Conservation (phyloP, 2,113 vertebrate species). For the Castor canadensis region DNA sequence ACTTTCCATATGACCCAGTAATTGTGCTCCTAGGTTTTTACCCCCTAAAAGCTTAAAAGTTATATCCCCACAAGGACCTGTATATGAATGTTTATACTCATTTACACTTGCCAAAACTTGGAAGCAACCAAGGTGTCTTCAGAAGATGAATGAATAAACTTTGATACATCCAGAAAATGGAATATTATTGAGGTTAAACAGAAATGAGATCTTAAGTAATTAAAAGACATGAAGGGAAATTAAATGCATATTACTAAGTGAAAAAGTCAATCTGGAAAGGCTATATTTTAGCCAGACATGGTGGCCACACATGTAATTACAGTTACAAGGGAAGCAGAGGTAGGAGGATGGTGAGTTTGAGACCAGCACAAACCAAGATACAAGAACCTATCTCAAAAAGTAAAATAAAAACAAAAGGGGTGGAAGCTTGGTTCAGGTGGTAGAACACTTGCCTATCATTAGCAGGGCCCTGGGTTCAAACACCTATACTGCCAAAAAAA, state of each 20-base stretch:
- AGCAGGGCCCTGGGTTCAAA: too few species aligned
- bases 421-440: too few species aligned
- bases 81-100: not conserved
- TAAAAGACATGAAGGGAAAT: not conserved
- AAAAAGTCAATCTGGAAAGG: not conserved
- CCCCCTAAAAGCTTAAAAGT: not conserved
- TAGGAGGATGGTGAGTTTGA: too few species aligned
- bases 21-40: not conserved
- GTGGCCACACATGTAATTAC: too few species aligned
- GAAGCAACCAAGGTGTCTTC: not conserved
- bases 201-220: not conserved
- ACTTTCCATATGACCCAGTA: not conserved
- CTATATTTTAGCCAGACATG: not conserved
- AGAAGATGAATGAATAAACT: not conserved
- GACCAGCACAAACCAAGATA: too few species aligned
- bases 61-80: not conserved
- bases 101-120: not conserved
- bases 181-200: not conserved
- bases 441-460: too few species aligned
- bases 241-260: not conserved
- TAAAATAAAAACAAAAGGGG: too few species aligned
- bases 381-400: too few species aligned
- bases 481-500: too few species aligned
- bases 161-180: not conserved
- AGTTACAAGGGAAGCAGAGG: too few species aligned